Base-by-base conservation (phyloP, 2,113 vertebrate species). In the Aegotheles bennettii region DNA sequence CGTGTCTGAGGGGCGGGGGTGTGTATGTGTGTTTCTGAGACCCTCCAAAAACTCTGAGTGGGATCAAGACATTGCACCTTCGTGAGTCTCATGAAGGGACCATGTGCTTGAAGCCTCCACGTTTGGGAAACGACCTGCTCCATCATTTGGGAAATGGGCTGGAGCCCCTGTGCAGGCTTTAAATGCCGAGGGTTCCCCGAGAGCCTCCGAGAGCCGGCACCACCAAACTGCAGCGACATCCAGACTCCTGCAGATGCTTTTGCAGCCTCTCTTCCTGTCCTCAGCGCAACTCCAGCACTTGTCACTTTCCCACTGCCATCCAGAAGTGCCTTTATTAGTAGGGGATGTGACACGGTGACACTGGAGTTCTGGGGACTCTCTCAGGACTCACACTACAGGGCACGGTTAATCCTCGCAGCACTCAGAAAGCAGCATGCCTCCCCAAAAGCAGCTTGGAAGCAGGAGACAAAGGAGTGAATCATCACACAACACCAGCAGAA, bases 401-500 rank as follows among this genome's bases (percentile, higher is more conserved):
- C 53, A 51, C 1, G 7, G 47, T 7, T 59, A 15, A 10, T 10
- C 48, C 3, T 12, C 0, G 1, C 33, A 35, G 33, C 0, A 2
- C 77, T 35, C n/a, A 7, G 18, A 59, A 23, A 9, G 38, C 1
- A 0, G 47, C 28, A 2, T 6, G 25, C 17, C n/a, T 74, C 56
- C 71, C 64, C 56, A 11, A 86, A 70, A 84, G 61, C 88, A 42
- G 42, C 92, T 43, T 69, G 82, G 94, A 87, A 69, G 67, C 80
- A 77, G 40, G 40, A 84, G 38, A 69, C 65, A 77, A 84, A 17
- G 43, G 25, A 71, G 33, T 95, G 95, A 95, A 93, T 95, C 93
- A 95, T 23, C 74, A 2, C 2, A 59, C 1, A 4, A 33, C 59
- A 73, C 23, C 3, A 69, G 20, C 26, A 38, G 26, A 88, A 40